Percentiles rank a stretch among this genome's conserved stretches.
These are phyloP conservation scores for Limnephilus lunatus DNA, from an alignment of 2,888 invertebrate genomes.

Conservation along the genomic window DNA sequence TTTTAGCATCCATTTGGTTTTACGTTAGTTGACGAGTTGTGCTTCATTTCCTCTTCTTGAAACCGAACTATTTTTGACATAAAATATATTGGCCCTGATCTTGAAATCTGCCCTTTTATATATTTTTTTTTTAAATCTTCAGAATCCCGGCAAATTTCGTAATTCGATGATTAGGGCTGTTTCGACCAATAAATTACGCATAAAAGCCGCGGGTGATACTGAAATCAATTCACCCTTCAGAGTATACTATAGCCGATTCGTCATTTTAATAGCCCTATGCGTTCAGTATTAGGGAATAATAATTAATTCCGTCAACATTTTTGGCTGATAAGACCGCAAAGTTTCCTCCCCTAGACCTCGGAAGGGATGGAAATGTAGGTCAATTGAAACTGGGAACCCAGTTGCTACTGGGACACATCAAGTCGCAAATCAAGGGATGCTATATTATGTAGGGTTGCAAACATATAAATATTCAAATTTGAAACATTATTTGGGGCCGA, in stretches of 20 bases:
- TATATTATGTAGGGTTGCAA: slow-evolving; percentile 12
- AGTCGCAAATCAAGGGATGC: background rate
- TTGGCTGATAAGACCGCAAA: slow-evolving; percentile 30
- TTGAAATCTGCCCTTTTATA: background rate
- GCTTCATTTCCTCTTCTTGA: background rate
- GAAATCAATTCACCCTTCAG: slow-evolving; percentile 19
- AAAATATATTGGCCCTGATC: background rate
- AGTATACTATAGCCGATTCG: background rate
- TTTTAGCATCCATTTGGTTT: too few relatives aligned
- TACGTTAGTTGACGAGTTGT: background rate
- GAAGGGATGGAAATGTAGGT: slow-evolving; percentile 30
- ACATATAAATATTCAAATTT: background rate
- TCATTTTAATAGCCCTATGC: slow-evolving; percentile 22
- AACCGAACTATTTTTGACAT: background rate
- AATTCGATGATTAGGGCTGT: background rate
- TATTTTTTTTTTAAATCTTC: background rate
- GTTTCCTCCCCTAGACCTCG: slow-evolving; percentile 11
- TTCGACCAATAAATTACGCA: background rate
- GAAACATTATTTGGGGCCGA: background rate
- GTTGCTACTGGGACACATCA: background rate
- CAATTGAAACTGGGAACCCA: slow-evolving; percentile 32
- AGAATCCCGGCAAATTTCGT: background rate
- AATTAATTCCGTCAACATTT: slow-evolving; percentile 26
- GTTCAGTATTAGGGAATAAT: slow-evolving; percentile 12
- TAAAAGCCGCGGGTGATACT: background rate